phyloP scores from a whole-genome alignment of 2,113 vertebrate genomes.

The Proterorhinus semilunaris region DNA sequence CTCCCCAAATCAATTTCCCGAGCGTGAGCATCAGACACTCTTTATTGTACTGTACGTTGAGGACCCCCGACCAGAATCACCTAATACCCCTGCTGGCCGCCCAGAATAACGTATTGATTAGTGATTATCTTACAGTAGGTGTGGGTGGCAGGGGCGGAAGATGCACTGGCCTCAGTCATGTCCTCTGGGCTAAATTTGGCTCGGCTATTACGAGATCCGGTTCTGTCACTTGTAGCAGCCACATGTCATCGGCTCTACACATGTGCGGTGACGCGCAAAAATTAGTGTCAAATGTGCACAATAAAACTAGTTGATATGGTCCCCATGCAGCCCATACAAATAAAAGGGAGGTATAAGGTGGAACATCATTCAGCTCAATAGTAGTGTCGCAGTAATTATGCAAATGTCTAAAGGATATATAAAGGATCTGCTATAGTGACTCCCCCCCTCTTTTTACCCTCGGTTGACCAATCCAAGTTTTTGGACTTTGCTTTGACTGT shows the following conservation, averaged over 20 bases:
- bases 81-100: slow-evolving; percentile 66
- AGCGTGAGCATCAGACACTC: slow-evolving; percentile 70
- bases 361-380: too few relatives aligned
- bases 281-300: slow-evolving; percentile 12
- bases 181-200: slow-evolving; percentile 65
- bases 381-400: too few relatives aligned
- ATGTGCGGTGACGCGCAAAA: background rate
- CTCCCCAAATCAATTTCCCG: slow-evolving; percentile 71
- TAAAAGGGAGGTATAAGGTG: too few relatives aligned
- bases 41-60: slow-evolving; percentile 72
- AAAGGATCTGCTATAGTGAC: too few relatives aligned
- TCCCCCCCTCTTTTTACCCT: too few relatives aligned
- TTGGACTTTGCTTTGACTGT: too few relatives aligned
- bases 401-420: too few relatives aligned
- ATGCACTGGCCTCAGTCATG: slow-evolving; percentile 73
- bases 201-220: slow-evolving; percentile 65
- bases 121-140: slow-evolving; percentile 69
- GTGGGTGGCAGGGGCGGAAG: slow-evolving; percentile 65
- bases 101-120: slow-evolving; percentile 68
- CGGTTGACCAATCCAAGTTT: too few relatives aligned
- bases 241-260: slow-evolving; percentile 25
- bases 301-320: too few relatives aligned
- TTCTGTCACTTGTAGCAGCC: slow-evolving; percentile 56
- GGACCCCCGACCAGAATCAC: slow-evolving; percentile 64
- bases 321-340: too few relatives aligned